phyloP scores from a whole-genome alignment of 1,140 invertebrate species.

The Temnothorax nylanderi region DNA sequence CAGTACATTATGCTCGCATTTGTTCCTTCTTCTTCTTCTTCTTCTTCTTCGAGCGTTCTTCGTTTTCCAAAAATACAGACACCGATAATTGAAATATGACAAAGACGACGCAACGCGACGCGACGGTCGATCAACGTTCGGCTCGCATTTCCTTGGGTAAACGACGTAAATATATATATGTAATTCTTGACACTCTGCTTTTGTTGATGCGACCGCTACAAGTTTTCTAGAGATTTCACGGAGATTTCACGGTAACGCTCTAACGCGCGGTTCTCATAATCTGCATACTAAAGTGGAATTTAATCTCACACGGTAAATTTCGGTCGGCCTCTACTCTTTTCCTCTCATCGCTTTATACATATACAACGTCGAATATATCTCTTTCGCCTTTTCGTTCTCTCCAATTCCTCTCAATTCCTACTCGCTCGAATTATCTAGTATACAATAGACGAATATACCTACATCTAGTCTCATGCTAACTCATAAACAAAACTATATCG shows the following conservation, averaged over 20 bases:
- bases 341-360: background rate
- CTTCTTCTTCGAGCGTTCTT: background rate
- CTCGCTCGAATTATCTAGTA: conserved; percentile 34
- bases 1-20: background rate
- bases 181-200: conserved; percentile 19
- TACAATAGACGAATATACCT: conserved; percentile 17
- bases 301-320: conserved; percentile 23
- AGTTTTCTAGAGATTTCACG: background rate
- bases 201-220: background rate
- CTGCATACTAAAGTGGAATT: background rate
- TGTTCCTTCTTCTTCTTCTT: background rate
- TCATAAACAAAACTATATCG: conserved; percentile 57
- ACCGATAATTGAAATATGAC: conserved; percentile 21
- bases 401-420: background rate
- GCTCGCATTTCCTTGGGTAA: conserved; percentile 23
- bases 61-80: background rate
- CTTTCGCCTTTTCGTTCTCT: background rate
- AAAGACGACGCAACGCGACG: conserved; percentile 28
- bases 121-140: background rate
- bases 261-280: background rate
- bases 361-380: background rate
- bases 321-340: background rate
- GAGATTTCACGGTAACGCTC: background rate
- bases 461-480: conserved; percentile 63
- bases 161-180: background rate